A percentile compares a stretch with the other conserved stretches of the same genome.
These are phyloP conservation scores for Andrena flavipes DNA, from an alignment of 2,888 invertebrate species.

Conservation along the genomic window DNA sequence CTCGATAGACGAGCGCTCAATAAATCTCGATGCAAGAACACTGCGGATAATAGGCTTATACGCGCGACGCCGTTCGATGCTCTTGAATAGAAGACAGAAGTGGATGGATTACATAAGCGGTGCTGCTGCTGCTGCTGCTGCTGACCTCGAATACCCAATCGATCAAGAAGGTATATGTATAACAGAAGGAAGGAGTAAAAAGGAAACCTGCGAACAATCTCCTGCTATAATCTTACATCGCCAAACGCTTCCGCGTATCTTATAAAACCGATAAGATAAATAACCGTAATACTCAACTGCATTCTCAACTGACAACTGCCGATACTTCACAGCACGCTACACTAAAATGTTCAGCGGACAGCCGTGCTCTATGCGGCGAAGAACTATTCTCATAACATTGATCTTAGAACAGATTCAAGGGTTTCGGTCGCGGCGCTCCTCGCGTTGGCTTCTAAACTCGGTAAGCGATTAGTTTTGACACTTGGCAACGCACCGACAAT, in stretches of 20 bases:
- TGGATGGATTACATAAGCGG: conserved; percentile 15
- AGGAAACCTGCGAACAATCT: not conserved
- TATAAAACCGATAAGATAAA: no score
- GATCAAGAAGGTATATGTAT: not conserved
- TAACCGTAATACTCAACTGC: no score
- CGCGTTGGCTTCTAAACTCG: not conserved
- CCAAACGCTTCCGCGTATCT: not conserved
- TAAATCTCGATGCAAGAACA: not conserved
- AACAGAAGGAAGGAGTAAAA: not conserved
- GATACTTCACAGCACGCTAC: not conserved
- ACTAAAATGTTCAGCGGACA: no score
- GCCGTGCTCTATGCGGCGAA: not conserved
- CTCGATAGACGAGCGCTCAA: not conserved
- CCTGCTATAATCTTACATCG: not conserved
- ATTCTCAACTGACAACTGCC: not conserved
- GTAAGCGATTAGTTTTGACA: conserved; percentile 13
- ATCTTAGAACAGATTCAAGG: not conserved
- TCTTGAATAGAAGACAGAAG: conserved; percentile 1
- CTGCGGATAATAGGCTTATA: not conserved
- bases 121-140: conserved; percentile 12
- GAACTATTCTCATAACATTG: not conserved
- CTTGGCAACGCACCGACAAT: conserved; percentile 50
- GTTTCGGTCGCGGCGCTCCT: not conserved
- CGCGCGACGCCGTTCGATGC: not conserved
- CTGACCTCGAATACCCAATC: conserved; percentile 4